Evolutionary conservation across 2,113 vertebrate genomes (phyloP), one percentile per base, ranked within the genome.

Genomic region (Lucifuga dentata): DNA sequence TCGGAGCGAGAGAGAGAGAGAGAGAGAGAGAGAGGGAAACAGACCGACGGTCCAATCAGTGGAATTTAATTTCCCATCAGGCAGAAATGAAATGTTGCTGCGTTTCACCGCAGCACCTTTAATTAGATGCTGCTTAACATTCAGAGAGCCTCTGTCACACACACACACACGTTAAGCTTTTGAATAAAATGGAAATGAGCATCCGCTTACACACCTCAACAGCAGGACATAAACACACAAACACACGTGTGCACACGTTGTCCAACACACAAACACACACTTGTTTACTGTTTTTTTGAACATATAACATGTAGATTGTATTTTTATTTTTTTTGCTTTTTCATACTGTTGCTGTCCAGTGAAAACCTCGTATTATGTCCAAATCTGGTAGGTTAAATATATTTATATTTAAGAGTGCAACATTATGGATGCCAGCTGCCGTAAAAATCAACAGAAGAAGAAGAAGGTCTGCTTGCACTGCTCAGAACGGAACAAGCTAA

Each of bases 51-150:
- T 33, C 45, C 55, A 58, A 50, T 68, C 66, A 68, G 24, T 11
- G 33, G 21, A 43, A 35, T 50, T 58, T 50, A 68, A 68, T 58
- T 68, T 68, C 55, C 45, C 36, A 23, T 68, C 21, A 17, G 11
- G 44, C 45, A 33, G 55, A 59, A 68, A 50, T 50, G 36, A 68
- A 68, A 68, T 21, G 55, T 59, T 68, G 36, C 53, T 41, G 38
- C 13, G 36, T 68, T 49, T 68, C 17, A 1, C 21, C 35, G 33
- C 13, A 1, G 11, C 19, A 17, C 55, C 55, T 68, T 67, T 68
- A 68, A 59, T 68, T 68, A 68, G 35, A 68, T 11, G 9, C 66
- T 59, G 55, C 58, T 58, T 41, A 50, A 51, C 55, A 40, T 20
- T 11, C 35, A 50, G 40, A 29, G 26, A 3, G 26, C 7, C 26